These are phyloP conservation scores for Taurulus bubalis DNA, from an alignment of 2,113 vertebrate genomes.

Conservation along the genomic window DNA sequence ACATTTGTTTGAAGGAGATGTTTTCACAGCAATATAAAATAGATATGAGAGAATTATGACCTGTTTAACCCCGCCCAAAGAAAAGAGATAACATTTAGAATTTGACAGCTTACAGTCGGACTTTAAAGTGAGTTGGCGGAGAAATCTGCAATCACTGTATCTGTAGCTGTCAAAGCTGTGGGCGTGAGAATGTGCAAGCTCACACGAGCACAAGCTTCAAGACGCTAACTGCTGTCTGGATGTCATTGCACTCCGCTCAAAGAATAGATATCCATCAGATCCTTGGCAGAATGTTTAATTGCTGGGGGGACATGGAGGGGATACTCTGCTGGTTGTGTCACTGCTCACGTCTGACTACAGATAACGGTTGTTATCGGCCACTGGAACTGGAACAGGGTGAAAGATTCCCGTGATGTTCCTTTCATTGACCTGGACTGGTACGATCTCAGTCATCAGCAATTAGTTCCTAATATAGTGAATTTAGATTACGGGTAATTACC, in stretches of 20 bases:
- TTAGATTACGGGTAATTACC: not conserved
- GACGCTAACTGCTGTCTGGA: slow-evolving; percentile 26
- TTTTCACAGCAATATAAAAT: no score
- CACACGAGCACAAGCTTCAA: not conserved
- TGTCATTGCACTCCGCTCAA: slow-evolving; percentile 39
- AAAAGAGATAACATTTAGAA: not conserved
- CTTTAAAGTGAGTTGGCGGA: not conserved
- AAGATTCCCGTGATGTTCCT: not conserved
- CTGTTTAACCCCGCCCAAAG: not conserved
- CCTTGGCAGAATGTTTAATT: slow-evolving; percentile 34
- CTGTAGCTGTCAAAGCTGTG: not conserved
- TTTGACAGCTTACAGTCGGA: not conserved
- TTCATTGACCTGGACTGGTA: not conserved
- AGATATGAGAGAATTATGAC: no score
- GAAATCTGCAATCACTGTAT: not conserved
- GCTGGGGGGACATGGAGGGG: not conserved
- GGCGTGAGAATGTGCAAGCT: not conserved
- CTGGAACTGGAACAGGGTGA: not conserved
- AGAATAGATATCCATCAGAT: slow-evolving; percentile 51
- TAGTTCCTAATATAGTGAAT: not conserved
- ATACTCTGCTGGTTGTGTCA: not conserved
- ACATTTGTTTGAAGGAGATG: no score
- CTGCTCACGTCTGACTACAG: not conserved
- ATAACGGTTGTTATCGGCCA: not conserved
- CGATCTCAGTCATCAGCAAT: not conserved